These are phyloP conservation scores for Colistium nudipinnis DNA, from an alignment of 2,113 vertebrate genomes.

Conservation along the genomic window DNA sequence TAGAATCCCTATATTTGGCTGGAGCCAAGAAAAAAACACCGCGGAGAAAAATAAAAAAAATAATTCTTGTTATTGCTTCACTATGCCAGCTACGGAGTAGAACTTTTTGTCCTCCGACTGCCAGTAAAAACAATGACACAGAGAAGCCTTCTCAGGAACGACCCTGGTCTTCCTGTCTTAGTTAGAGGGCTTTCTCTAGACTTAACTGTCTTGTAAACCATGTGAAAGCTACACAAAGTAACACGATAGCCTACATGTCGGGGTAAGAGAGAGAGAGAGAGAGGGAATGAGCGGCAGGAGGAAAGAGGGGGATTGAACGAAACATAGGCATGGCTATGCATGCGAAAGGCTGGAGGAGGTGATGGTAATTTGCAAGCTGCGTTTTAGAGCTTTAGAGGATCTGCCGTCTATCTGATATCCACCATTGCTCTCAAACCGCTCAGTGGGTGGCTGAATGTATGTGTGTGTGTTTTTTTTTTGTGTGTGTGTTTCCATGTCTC, in stretches of 20 bases:
- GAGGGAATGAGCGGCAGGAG: neutral
- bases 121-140: slow-evolving; percentile 53
- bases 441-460: slow-evolving; percentile 57
- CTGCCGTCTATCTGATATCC: slow-evolving; percentile 80
- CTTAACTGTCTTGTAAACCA: slow-evolving; percentile 75
- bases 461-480: neutral
- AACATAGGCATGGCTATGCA: slow-evolving; percentile 57
- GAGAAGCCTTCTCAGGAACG: slow-evolving; percentile 54
- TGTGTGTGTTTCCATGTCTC: neutral
- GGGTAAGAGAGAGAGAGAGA: slow-evolving; percentile 35
- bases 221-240: slow-evolving; percentile 63
- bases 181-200: slow-evolving; percentile 66
- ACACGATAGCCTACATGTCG: slow-evolving; percentile 58
- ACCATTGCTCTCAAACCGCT: slow-evolving; percentile 59
- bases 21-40: neutral
- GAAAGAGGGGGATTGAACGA: slow-evolving; percentile 48
- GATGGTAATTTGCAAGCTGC: slow-evolving; percentile 79
- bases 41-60: neutral
- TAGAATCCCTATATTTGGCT: too few relatives aligned
- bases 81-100: neutral
- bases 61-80: neutral
- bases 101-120: slow-evolving; percentile 8
- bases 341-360: slow-evolving; percentile 73
- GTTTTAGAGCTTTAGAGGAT: slow-evolving; percentile 81
- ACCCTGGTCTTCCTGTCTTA: slow-evolving; percentile 59